Percentiles rank a stretch among this genome's conserved stretches.
phyloP scores from a whole-genome alignment of 1,140 invertebrate genomes.

The Cotesia chilonis region DNA sequence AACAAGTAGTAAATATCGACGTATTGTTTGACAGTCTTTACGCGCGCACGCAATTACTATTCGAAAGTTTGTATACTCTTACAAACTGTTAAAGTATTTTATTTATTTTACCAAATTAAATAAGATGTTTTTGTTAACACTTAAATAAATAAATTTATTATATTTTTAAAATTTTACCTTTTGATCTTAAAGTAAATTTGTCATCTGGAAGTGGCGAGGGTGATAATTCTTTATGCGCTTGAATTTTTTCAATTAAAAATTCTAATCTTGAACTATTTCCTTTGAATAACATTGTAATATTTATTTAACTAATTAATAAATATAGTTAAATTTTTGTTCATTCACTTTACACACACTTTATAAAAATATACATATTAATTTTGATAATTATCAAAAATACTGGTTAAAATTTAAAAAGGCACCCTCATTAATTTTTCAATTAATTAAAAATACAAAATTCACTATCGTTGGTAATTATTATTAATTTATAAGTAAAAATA shows the following conservation, averaged over 20 bases:
- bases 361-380: not conserved
- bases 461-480: not conserved
- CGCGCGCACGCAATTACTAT: slow-evolving; percentile 1
- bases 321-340: not conserved
- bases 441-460: not conserved
- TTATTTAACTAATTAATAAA: not conserved
- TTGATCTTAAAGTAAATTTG: slow-evolving; percentile 46
- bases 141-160: not conserved
- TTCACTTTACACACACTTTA: not conserved
- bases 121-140: not conserved
- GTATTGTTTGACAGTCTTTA: not conserved
- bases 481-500: not conserved
- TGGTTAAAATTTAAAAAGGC: not conserved
- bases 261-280: slow-evolving; percentile 82
- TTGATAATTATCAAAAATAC: slow-evolving; percentile 2
- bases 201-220: slow-evolving; percentile 50
- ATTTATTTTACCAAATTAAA: not conserved
- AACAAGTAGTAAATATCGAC: no score
- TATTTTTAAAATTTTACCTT: slow-evolving; percentile 48
- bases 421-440: not conserved
- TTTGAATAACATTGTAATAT: slow-evolving; percentile 76
- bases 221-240: slow-evolving; percentile 75
- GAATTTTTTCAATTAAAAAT: slow-evolving; percentile 84
- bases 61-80: not conserved
- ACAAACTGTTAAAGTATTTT: not conserved